A percentile compares a stretch with the other conserved stretches of the same genome.
These are phyloP conservation scores for Tridacna gigas DNA, from an alignment of 2,888 invertebrate genomes.

Conservation along the genomic window DNA sequence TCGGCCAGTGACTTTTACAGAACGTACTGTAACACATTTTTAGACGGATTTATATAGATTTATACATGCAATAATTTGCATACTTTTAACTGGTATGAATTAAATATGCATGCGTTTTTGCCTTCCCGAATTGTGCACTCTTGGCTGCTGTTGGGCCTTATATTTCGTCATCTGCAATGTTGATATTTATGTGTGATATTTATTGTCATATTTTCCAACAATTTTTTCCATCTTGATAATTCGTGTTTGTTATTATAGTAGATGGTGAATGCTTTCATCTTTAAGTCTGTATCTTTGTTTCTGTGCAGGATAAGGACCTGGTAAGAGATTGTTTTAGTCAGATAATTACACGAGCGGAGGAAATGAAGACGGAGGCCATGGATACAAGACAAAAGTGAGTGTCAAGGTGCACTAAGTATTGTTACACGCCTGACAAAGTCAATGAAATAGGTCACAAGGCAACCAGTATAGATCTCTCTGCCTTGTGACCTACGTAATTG, in stretches of 20 bases:
- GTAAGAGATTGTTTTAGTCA: constrained; percentile 19
- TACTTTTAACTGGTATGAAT: no score
- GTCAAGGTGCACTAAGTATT: background rate
- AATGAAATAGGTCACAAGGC: background rate
- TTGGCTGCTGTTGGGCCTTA: no score
- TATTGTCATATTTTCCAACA: no score
- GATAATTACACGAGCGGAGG: constrained; percentile 19
- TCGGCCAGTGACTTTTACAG: no score
- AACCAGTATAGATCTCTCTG: background rate
- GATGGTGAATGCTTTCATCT: background rate
- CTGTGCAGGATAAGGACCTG: constrained; percentile 23
- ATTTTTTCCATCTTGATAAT: background rate
- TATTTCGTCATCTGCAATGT: no score
- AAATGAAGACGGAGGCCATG: constrained; percentile 26
- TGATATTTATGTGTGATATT: no score
- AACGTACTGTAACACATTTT: no score
- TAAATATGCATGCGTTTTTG: no score
- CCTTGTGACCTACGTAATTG: background rate
- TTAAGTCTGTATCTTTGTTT: background rate
- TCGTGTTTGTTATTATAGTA: background rate
- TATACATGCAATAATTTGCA: no score
- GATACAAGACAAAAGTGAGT: constrained; percentile 25
- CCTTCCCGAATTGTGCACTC: no score
- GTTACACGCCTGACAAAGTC: background rate
- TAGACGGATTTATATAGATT: no score